These are phyloP conservation scores for Musca vetustissima DNA, from an alignment of 1,140 invertebrate genomes.

Conservation along the genomic window DNA sequence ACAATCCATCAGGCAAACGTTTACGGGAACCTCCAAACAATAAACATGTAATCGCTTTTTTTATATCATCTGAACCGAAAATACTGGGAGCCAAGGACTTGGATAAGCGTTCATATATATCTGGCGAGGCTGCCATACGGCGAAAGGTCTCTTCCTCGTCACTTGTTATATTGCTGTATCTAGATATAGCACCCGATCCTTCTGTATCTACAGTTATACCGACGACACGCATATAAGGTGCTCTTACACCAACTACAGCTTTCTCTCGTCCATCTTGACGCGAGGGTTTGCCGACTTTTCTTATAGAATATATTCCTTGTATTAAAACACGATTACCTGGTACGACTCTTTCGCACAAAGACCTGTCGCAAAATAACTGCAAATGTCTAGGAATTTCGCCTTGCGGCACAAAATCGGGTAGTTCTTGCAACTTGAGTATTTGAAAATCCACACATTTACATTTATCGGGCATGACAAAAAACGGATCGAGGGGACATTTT, in stretches of 20 bases:
- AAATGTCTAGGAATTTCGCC: constrained; percentile 98
- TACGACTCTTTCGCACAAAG: constrained; percentile 92
- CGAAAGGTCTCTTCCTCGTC: constrained; percentile 93
- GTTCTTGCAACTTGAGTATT: constrained; percentile 91
- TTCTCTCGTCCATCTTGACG: constrained; percentile 75
- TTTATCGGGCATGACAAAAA: constrained; percentile 96
- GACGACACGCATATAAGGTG: constrained; percentile 92
- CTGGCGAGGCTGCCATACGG: constrained; percentile 77
- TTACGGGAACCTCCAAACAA: constrained; percentile 93
- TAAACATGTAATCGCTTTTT: constrained; percentile 95
- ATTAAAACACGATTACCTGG: constrained; percentile 95
- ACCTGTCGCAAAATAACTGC: constrained; percentile 92
- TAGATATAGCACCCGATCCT: constrained; percentile 68
- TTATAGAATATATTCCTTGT: constrained; percentile 96
- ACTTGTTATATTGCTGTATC: constrained; percentile 62
- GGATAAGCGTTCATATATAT: constrained; percentile 89
- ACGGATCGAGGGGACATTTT: constrained; percentile 97
- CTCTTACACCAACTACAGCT: constrained; percentile 86
- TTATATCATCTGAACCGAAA: constrained; percentile 92
- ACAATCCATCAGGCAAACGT: constrained; percentile 92
- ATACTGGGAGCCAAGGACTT: constrained; percentile 97
- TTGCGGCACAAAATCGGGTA: constrained; percentile 94
- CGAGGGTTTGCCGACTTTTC: constrained; percentile 72
- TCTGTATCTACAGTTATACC: constrained; percentile 87
- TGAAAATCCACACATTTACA: constrained; percentile 91